Evolutionary conservation across 1,140 invertebrate species (phyloP).

Genomic region (Linepithema humile): DNA sequence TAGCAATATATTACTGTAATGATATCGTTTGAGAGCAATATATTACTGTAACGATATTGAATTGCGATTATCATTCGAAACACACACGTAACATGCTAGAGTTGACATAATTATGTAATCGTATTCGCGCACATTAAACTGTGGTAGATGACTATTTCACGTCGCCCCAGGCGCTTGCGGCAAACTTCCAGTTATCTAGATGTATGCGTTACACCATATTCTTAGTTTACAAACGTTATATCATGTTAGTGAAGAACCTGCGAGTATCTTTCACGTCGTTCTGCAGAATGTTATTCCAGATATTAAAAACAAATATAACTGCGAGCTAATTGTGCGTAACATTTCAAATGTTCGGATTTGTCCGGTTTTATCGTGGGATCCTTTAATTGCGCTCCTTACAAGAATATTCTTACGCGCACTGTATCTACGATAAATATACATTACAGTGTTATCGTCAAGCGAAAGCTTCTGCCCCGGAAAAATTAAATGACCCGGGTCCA

Average conservation of each 20-base stretch:
- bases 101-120: not conserved
- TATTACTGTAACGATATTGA: not conserved
- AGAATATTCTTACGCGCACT: not conserved
- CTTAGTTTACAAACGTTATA: not conserved
- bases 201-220: not conserved
- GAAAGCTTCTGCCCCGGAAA: not conserved
- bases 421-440: constrained; percentile 21
- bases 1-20: too few relatives aligned
- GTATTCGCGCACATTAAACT: not conserved
- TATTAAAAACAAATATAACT: not conserved
- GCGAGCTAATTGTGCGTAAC: not conserved
- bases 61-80: not conserved
- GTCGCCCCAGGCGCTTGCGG: not conserved
- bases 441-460: constrained; percentile 36
- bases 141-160: not conserved
- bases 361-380: not conserved
- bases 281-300: not conserved
- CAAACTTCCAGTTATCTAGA: not conserved
- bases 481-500: constrained; percentile 48
- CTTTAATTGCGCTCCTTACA: not conserved
- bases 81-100: not conserved
- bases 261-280: not conserved
- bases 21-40: too few relatives aligned
- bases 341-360: not conserved
- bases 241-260: not conserved